These are phyloP conservation scores for Chrysogorgia sp. DNA, from an alignment of 92 coral and sea anemone species.

Conservation along the genomic window DNA sequence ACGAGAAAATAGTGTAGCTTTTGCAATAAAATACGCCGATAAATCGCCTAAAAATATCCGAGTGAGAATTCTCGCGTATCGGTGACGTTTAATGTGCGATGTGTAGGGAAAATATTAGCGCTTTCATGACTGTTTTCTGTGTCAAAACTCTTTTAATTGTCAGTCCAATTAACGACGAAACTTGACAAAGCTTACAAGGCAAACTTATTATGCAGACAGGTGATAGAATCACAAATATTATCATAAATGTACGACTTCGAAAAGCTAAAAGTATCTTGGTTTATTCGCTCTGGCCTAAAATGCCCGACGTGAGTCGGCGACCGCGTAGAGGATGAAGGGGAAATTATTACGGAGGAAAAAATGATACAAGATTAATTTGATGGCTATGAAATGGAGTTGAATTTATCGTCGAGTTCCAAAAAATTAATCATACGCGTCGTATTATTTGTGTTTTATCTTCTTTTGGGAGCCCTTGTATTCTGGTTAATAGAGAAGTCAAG, in stretches of 20 bases:
- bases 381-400: slow-evolving; percentile 55
- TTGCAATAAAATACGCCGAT: not conserved
- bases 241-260: slow-evolving; percentile 37
- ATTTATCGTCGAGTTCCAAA: slow-evolving; percentile 82
- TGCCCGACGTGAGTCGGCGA: not conserved
- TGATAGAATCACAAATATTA: slow-evolving; percentile 39
- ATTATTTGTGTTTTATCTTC: slow-evolving; percentile 84
- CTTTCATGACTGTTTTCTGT: not conserved
- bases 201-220: slow-evolving; percentile 41
- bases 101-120: slow-evolving; percentile 1
- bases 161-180: slow-evolving; percentile 30
- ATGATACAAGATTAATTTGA: not conserved
- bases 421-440: slow-evolving; percentile 83
- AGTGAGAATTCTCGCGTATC: not conserved
- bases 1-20: not conserved
- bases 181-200: slow-evolving; percentile 31
- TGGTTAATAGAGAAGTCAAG: slow-evolving; percentile 63
- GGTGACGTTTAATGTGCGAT: not conserved
- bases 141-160: slow-evolving; percentile 19
- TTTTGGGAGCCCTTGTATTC: slow-evolving; percentile 91
- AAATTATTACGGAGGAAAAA: not conserved
- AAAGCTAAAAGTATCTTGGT: slow-evolving; percentile 31
- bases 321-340: not conserved
- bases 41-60: not conserved
- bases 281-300: slow-evolving; percentile 11